Evolutionary conservation across 2,797 vertebrate genomes (phyloP), one percentile per base, ranked within the genome.

Genomic region (Melanotaenia boesemani): DNA sequence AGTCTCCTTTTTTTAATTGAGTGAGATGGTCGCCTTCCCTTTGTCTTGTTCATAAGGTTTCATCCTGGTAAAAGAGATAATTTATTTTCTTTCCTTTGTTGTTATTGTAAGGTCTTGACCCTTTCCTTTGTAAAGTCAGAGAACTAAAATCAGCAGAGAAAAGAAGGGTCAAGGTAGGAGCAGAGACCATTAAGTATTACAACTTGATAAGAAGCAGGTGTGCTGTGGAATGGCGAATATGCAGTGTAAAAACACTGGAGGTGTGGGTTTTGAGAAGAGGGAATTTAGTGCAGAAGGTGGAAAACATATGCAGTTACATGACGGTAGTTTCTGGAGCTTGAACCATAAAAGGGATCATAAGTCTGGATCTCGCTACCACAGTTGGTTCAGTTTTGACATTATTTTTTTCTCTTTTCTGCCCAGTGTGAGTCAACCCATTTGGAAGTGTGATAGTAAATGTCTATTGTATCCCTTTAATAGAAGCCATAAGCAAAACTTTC

Each of bases 131-230:
- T 22, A 30, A 22, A 50, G 32, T 36, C 9, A 24, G 36, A 22
- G 58, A 34, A 44, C 24, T 44, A 52, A 61, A 32, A 34, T 41
- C 46, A 9, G 22, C 63, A 62, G 46, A 52, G 26, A 69, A 48
- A 36, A 60, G 30, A 66, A 37, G 56, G n/a, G n/a, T 56, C 32
- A 54, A 32, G 32, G 9, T 48, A n/a, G 22, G 9, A 64, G 37
- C 9, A 48, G n/a, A 61, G 36, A 55, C n/a, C 61, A 41, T 52
- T 46, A 34, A 11, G 28, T 60, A 41, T 44, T 60, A 36, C n/a
- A 12, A 46, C 62, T 60, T 77, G 28, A 77, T 72, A 37, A 73
- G 37, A 54, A 60, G 30, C 68, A 46, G 48, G 56, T 67, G 63
- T 39, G 50, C 58, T 37, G 2, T 71, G 26, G 59, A 66, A 67